Evolutionary conservation across 2,113 vertebrate genomes (phyloP), one percentile per base, ranked within the genome.

Genomic region (Notarius lentiginosus): DNA sequence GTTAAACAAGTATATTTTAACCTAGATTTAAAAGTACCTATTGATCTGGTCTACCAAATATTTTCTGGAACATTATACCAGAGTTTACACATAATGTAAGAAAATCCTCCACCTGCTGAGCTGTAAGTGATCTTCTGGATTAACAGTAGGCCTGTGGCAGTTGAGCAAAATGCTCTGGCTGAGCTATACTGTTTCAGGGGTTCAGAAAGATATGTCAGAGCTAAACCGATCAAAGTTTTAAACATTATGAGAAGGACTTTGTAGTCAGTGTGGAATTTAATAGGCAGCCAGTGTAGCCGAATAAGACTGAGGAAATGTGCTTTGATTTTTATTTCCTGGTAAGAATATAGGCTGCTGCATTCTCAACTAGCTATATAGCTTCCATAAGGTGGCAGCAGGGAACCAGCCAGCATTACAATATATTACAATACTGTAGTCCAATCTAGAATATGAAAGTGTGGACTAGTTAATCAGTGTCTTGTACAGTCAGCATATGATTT

Each of bases 371-470:
- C 14, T 58, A 41, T 3, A 41, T 41, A 18, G 17, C 34, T 34
- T 34, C 77, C 77, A 80, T 41, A 80, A 80, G 55, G 27, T 80
- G 77, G 77, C 77, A 60, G 55, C 27, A 80, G 14, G 76, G 22
- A 55, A 53, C 24, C 1, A 55, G 49, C 76, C 7, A 53, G 22
- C 22, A 51, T 77, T 24, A 72, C 17, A 72, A 68, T 68, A 30
- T 14, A 68, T 34, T 68, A 68, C 27, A 68, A 30, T 68, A 27
- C 30, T 30, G 30, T 30, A 1, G 73, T 51, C 47, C 73, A 51
- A 2, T 24, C 73, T 76, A 51, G 18, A 76, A 76, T 76, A 24
- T 76, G 11, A 76, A 76, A 12, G 73, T 20, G 24, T 51, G 20
- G 22, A 53, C 17, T 75, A n/a, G 22, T n/a, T 51, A 7, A 15